Evolutionary conservation across 2,888 invertebrate genomes (phyloP), one percentile per base, ranked within the genome.

Genomic region (Rhaphigaster nebulosa): DNA sequence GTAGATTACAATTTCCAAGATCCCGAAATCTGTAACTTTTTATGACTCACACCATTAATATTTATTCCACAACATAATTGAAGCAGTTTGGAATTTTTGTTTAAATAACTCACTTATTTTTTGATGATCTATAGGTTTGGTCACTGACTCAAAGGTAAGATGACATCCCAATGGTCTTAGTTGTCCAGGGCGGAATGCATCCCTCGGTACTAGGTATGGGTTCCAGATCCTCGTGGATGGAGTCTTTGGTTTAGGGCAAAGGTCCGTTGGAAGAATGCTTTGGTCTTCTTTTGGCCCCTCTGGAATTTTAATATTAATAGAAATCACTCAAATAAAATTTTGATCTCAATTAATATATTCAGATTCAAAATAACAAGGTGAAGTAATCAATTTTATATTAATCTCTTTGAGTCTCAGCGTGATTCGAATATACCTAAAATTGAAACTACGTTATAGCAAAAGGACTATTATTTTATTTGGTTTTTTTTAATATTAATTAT

Each of bases 191-290:
- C 84, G 41, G 84, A n/a, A 84, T 1, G 84, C 84, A 18, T 84
- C 84, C 15, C 8, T 84, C 0, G 41, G 45, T 38, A 84, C 84
- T 3, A 84, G 45, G 4, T 84, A 84, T 0, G 84, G 84, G 84
- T 84, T 84, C 84, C 84, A 84, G 3, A 84, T 84, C 26, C 45
- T 50, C n/a, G 84, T 84, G 12, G 20, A n/a, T 13, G 84, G 84
- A 0, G 84, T 84, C 13, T 50, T n/a, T 1, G 13, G 45, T 50
- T 50, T 84, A 13, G 84, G 84, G 84, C 84, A 84, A 2, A n/a
- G 12, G n/a, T 84, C 84, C 2, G 45, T 45, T 26, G 84, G 84
- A 34, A 84, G 45, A 15, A 84, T 50, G 26, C 45, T n/a, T 5
- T 45, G n/a, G 45, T 84, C 84, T n/a, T 41, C 45, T 15, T 8